Percentiles rank a stretch among this genome's conserved stretches.
These are phyloP conservation scores for Polylopha cassiicola DNA, from an alignment of 2,888 invertebrate species.

Conservation along the genomic window DNA sequence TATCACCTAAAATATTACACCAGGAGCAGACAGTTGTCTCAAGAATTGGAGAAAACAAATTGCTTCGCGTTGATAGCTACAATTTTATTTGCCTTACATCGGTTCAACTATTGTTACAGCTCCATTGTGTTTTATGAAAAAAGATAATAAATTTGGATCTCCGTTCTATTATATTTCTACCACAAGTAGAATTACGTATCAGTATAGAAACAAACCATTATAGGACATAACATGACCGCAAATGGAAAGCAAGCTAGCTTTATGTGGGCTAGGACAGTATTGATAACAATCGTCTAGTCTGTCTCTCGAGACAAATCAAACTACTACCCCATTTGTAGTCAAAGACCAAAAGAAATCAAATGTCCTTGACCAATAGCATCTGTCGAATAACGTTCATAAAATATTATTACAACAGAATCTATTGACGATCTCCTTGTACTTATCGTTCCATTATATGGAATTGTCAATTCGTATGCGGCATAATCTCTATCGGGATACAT, in stretches of 20 bases:
- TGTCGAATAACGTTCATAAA: slow-evolving; percentile 1
- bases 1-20: slow-evolving; percentile 22
- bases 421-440: slow-evolving; percentile 28
- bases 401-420: slow-evolving; percentile 16
- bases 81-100: slow-evolving; percentile 25
- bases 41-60: slow-evolving; percentile 32
- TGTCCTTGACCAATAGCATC: neutral
- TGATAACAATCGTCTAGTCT: too few relatives aligned
- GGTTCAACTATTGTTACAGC: slow-evolving; percentile 1
- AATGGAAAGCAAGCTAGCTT: too few relatives aligned
- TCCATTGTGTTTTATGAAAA: neutral
- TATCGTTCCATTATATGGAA: slow-evolving; percentile 47
- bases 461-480: slow-evolving; percentile 44
- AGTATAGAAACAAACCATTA: too few relatives aligned
- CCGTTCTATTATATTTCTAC: too few relatives aligned
- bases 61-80: slow-evolving; percentile 30
- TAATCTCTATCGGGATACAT: slow-evolving; percentile 27
- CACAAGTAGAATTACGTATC: too few relatives aligned
- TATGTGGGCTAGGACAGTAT: too few relatives aligned
- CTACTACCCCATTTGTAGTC: too few relatives aligned
- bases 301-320: too few relatives aligned
- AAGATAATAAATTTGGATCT: neutral
- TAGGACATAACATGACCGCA: too few relatives aligned
- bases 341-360: too few relatives aligned
- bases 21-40: slow-evolving; percentile 22